A percentile compares a stretch with the other conserved stretches of the same genome.
Conservation (phyloP, 2,113 vertebrate species). For the Thamnophis sirtalis region DNA sequence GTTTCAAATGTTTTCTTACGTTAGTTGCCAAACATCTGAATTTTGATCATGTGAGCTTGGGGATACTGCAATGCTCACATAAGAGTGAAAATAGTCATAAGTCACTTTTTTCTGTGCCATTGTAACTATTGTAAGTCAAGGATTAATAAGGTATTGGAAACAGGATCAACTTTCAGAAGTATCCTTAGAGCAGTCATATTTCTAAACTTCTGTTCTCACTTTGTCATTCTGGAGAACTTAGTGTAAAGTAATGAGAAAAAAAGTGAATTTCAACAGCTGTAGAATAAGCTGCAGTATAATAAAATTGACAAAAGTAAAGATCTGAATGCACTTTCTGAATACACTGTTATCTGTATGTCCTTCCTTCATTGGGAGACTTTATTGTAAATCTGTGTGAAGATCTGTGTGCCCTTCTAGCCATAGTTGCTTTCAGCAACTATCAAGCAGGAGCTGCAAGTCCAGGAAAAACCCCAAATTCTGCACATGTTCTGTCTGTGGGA, state of each 20-base stretch:
- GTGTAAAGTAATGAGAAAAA: no score
- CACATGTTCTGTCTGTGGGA: not conserved
- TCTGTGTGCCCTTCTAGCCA: not conserved
- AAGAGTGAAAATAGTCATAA: no score
- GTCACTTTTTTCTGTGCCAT: not conserved
- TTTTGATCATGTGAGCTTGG: no score
- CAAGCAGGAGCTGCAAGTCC: not conserved
- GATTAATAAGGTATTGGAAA: not conserved
- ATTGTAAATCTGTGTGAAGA: not conserved
- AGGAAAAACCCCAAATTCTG: not conserved
- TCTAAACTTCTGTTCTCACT: not conserved
- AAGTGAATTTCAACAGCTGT: no score
- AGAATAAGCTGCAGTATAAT: no score
- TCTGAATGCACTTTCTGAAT: no score
- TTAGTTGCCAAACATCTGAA: no score
- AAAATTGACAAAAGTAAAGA: no score
- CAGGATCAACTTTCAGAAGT: not conserved
- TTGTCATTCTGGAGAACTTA: not conserved
- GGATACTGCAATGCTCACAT: no score
- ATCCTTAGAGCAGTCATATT: not conserved
- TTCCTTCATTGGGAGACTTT: no score
- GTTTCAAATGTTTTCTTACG: not conserved
- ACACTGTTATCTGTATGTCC: no score
- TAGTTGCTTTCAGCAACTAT: not conserved
- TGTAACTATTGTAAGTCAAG: not conserved